Evolutionary conservation across 2,888 invertebrate species (phyloP).

Genomic region (Pandemis cinnamomeana): DNA sequence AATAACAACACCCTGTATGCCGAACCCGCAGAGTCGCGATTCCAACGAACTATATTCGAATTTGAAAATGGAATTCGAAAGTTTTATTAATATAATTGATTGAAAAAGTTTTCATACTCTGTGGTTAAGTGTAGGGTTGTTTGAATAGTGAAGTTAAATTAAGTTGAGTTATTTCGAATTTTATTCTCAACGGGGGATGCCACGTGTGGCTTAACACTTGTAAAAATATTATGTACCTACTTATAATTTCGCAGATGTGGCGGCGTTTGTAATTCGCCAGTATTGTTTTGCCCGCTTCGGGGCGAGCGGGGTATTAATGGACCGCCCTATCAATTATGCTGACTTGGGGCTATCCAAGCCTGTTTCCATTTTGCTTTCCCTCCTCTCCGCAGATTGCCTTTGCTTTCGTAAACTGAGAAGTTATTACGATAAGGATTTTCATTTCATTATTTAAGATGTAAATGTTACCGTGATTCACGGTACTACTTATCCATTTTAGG

Average conservation of each 20-base stretch:
- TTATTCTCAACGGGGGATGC: slow-evolving; percentile 25
- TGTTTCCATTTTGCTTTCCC: slow-evolving; percentile 34
- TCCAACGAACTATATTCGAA: slow-evolving; percentile 28
- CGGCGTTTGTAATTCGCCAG: slow-evolving; percentile 28
- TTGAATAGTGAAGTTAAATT: slow-evolving; percentile 14
- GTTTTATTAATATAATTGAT: slow-evolving; percentile 39
- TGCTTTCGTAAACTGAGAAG: slow-evolving; percentile 33
- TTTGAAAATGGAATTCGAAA: slow-evolving; percentile 34
- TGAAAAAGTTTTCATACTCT: slow-evolving; percentile 32
- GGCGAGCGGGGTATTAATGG: slow-evolving; percentile 37
- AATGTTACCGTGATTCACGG: neutral
- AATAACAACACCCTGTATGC: neutral
- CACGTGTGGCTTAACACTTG: slow-evolving; percentile 19
- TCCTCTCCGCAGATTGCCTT: slow-evolving; percentile 36
- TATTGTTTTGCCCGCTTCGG: slow-evolving; percentile 33
- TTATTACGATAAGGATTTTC: slow-evolving; percentile 32
- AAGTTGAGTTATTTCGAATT: slow-evolving; percentile 12
- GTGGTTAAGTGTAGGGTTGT: slow-evolving; percentile 20
- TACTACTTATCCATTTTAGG: neutral
- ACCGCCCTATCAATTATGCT: slow-evolving; percentile 40
- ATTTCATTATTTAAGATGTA: slow-evolving; percentile 11
- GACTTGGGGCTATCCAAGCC: slow-evolving; percentile 39
- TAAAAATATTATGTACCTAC: neutral
- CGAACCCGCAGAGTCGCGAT: slow-evolving; percentile 16
- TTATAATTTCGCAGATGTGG: slow-evolving; percentile 28